phyloP scores from a whole-genome alignment of 2,888 invertebrate species.

The Cheilosia grossa region DNA sequence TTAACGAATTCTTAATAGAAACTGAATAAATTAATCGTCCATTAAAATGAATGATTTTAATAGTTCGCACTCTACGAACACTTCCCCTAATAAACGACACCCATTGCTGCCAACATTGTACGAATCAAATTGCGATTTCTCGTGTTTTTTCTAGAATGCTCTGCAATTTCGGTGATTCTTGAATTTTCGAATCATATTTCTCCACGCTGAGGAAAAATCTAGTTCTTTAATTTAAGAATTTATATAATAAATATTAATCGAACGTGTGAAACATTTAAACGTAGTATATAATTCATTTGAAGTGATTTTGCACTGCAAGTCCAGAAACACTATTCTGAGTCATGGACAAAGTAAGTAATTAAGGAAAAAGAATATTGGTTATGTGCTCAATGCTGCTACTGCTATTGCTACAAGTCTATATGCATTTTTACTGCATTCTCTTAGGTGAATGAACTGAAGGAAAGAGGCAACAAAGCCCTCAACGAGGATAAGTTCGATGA shows the following conservation, averaged over 20 bases:
- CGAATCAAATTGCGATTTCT: slow-evolving; percentile 51
- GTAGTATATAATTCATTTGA: slow-evolving; percentile 19
- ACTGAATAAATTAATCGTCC: too few relatives aligned
- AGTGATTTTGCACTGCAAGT: slow-evolving; percentile 30
- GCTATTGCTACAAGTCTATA: slow-evolving; percentile 12
- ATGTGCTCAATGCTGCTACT: slow-evolving; percentile 15
- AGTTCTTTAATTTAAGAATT: slow-evolving; percentile 1
- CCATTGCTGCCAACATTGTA: slow-evolving; percentile 40
- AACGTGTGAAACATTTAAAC: background rate
- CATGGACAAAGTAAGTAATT: slow-evolving; percentile 72
- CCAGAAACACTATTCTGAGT: slow-evolving; percentile 47
- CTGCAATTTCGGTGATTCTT: slow-evolving; percentile 51
- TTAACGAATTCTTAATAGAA: too few relatives aligned
- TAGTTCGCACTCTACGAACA: slow-evolving; percentile 2
- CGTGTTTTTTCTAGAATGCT: slow-evolving; percentile 76
- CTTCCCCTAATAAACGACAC: slow-evolving; percentile 20
- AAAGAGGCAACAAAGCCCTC: slow-evolving; percentile 93
- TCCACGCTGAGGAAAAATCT: slow-evolving; percentile 32
- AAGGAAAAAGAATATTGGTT: slow-evolving; percentile 42
- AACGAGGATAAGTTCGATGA: slow-evolving; percentile 90
- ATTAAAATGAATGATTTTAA: background rate
- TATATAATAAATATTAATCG: slow-evolving; percentile 1
- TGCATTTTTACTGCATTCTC: slow-evolving; percentile 53
- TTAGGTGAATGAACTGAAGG: slow-evolving; percentile 92
- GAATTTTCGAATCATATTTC: slow-evolving; percentile 30